phyloP scores from a whole-genome alignment of 2,113 vertebrate species.

The Macrotis lagotis region DNA sequence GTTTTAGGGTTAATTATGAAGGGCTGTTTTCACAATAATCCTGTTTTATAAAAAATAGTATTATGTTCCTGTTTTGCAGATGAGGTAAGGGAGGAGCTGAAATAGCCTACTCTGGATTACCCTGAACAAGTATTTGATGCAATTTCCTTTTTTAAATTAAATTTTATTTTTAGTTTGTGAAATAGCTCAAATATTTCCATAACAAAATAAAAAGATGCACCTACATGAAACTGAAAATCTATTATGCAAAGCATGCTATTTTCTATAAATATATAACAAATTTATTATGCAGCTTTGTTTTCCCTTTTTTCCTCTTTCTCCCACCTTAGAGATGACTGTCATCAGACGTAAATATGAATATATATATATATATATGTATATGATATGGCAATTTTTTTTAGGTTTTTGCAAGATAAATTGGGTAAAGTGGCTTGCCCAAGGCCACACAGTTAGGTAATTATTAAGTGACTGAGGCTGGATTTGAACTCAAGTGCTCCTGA shows the following conservation, averaged over 20 bases:
- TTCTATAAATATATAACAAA: background rate
- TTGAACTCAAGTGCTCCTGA: no score
- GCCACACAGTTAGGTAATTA: no score
- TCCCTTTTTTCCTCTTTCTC: background rate
- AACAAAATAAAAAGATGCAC: no score
- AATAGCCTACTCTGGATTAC: background rate
- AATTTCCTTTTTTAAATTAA: background rate
- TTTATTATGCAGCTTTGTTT: background rate
- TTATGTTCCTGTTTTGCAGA: background rate
- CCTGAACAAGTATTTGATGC: background rate
- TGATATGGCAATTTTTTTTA: no score
- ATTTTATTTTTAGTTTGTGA: background rate
- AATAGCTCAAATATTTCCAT: background rate
- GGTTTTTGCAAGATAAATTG: no score
- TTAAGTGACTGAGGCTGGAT: no score
- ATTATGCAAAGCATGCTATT: background rate
- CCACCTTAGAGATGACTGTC: no score
- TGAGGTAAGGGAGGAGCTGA: background rate
- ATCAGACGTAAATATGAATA: background rate
- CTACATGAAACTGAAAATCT: background rate
- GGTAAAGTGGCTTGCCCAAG: no score
- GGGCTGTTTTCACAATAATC: background rate
- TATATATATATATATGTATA: no score
- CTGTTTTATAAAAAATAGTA: background rate
- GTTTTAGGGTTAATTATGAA: background rate